Evolutionary conservation across 2,113 vertebrate genomes (phyloP).

Genomic region (Sitta europaea): DNA sequence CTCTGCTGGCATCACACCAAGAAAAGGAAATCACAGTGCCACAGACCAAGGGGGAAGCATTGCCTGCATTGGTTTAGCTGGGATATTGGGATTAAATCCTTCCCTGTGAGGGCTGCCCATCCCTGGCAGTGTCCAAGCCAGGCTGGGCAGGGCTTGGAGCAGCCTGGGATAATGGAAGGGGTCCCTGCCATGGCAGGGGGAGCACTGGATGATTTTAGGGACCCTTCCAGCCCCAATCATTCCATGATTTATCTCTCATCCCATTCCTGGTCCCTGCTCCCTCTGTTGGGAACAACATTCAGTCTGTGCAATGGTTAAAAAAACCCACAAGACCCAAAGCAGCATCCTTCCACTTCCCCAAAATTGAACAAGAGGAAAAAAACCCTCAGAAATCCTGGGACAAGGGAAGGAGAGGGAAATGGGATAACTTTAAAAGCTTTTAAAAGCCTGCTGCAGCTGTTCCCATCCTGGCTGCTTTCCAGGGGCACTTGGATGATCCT

Average conservation of each 20-base stretch:
- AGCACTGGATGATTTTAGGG: background rate
- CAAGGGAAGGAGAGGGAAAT: background rate
- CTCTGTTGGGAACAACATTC: background rate
- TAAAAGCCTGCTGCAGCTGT: slow-evolving; percentile 3
- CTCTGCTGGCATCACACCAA: background rate
- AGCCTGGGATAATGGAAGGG: rapidly evolving
- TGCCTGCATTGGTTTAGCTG: background rate
- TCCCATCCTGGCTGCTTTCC: slow-evolving; percentile 9
- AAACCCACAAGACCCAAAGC: background rate
- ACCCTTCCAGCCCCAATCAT: background rate
- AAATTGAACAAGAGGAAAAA: background rate
- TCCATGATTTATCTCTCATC: no score
- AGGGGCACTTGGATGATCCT: background rate
- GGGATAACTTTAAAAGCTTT: background rate
- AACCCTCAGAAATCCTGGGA: background rate
- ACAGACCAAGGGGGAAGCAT: background rate
- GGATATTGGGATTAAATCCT: background rate
- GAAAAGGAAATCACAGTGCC: background rate
- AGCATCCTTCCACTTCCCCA: background rate
- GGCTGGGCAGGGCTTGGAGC: rapidly evolving
- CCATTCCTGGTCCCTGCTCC: background rate
- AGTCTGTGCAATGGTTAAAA: background rate
- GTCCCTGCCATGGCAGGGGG: background rate
- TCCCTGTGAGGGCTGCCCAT: background rate
- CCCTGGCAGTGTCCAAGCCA: background rate